These are phyloP conservation scores for Agelas oroides DNA, from an alignment of 37 sponge, comb jelly and placozoan genomes.

Conservation along the genomic window DNA sequence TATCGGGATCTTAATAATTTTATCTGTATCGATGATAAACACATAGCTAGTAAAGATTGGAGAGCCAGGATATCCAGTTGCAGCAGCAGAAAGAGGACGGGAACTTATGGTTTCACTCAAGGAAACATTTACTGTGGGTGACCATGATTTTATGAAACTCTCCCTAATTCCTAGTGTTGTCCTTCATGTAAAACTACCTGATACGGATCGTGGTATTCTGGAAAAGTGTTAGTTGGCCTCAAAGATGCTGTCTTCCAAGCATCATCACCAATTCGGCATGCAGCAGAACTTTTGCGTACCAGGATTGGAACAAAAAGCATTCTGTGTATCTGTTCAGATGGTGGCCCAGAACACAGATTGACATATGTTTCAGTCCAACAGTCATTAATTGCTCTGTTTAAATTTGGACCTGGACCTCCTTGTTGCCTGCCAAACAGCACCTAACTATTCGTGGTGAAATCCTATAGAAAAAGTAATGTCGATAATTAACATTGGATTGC, in stretches of 20 bases:
- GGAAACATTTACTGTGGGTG: constrained; percentile 46
- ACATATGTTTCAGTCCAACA: constrained; percentile 50
- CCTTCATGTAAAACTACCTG: constrained; percentile 22
- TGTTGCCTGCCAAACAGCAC: constrained; percentile 44
- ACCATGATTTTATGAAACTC: constrained; percentile 51
- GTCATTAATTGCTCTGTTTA: constrained; percentile 50
- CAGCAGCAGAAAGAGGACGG: constrained; percentile 44
- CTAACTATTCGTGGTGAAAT: constrained; percentile 45
- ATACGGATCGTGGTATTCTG: too few species aligned
- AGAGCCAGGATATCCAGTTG: constrained; percentile 65
- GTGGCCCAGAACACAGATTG: constrained; percentile 68
- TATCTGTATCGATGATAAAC: constrained; percentile 60
- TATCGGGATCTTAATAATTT: constrained; percentile 1
- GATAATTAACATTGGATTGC: constrained; percentile 52
- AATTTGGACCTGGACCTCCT: constrained; percentile 61
- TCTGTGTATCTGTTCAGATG: constrained; percentile 59
- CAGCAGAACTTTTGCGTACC: constrained; percentile 28
- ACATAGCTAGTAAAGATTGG: constrained; percentile 58
- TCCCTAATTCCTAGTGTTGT: constrained; percentile 3
- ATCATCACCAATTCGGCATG: constrained; percentile 61
- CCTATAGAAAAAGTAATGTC: constrained; percentile 57
- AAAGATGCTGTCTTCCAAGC: constrained; percentile 59
- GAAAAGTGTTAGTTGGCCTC: constrained; percentile 44
- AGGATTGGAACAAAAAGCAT: constrained; percentile 15
- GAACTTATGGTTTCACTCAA: constrained; percentile 15